phyloP scores from a whole-genome alignment of 2,888 invertebrate genomes.

The Synanthedon vespiformis region DNA sequence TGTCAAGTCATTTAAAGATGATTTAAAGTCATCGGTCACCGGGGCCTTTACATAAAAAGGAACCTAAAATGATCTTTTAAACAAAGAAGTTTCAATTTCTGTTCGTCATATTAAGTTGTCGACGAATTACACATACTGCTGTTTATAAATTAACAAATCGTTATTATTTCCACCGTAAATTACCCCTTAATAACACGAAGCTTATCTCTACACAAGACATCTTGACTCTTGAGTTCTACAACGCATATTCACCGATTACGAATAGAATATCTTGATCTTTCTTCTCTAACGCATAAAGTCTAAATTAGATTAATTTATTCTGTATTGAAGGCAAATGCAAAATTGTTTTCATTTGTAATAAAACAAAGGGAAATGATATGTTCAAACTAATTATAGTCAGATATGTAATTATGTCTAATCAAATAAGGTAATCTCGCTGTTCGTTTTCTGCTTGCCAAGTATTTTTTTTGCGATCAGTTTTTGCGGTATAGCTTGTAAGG shows the following conservation, averaged over 20 bases:
- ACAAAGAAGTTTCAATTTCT: too few relatives aligned
- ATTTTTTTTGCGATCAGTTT: conserved; percentile 15
- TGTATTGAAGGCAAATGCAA: conserved; percentile 14
- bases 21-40: too few relatives aligned
- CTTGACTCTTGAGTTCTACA: conserved; percentile 34
- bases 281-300: conserved; percentile 6
- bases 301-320: conserved; percentile 17
- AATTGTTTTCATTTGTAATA: conserved; percentile 40
- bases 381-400: conserved; percentile 62
- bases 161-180: conserved; percentile 60
- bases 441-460: conserved; percentile 37
- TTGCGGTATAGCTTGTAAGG: not conserved
- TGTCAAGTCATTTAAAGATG: too few relatives aligned
- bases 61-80: too few relatives aligned
- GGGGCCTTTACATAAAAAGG: too few relatives aligned
- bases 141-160: conserved; percentile 63
- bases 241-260: conserved; percentile 5
- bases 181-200: conserved; percentile 57
- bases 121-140: conserved; percentile 25
- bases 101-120: conserved; percentile 22
- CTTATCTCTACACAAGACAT: conserved; percentile 59
- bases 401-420: conserved; percentile 67
- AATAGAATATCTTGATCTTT: not conserved
- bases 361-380: conserved; percentile 64
- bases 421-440: conserved; percentile 60